A percentile compares a stretch with the other conserved stretches of the same genome.
phyloP scores from a whole-genome alignment of 2,113 vertebrate species.

The Gallinago media region DNA sequence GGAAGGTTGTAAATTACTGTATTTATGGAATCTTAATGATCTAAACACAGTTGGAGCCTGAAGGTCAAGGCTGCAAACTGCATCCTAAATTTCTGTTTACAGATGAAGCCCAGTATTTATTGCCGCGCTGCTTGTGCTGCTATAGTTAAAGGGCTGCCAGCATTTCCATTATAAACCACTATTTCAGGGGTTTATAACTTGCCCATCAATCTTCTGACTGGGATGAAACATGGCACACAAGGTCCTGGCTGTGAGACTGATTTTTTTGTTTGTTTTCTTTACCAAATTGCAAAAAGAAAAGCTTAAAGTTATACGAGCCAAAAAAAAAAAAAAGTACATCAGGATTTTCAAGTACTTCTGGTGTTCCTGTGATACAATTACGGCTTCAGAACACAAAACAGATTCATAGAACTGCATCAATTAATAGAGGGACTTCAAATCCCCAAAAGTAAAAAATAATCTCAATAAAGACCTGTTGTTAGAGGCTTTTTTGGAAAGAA shows the following conservation, averaged over 20 bases:
- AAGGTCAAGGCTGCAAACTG: conserved; percentile 82
- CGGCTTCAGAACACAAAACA: not conserved
- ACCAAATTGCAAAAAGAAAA: conserved; percentile 25
- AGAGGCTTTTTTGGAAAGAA: not conserved
- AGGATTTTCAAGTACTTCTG: not conserved
- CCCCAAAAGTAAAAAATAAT: not conserved
- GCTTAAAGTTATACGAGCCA: not conserved
- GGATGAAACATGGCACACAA: conserved; percentile 65
- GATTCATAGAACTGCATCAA: not conserved
- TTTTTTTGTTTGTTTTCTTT: conserved; percentile 36
- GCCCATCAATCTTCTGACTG: conserved; percentile 57
- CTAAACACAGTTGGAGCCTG: conserved; percentile 77
- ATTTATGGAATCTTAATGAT: conserved; percentile 76
- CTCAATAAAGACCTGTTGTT: not conserved
- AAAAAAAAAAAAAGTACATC: not conserved
- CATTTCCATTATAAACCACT: conserved; percentile 76
- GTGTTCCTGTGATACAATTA: not conserved
- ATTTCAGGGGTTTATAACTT: conserved; percentile 73
- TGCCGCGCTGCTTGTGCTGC: conserved; percentile 50
- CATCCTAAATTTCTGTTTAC: conserved; percentile 79
- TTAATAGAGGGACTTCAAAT: not conserved
- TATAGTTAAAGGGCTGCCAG: conserved; percentile 72
- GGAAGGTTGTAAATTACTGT: conserved; percentile 77
- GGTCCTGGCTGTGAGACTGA: conserved; percentile 37
- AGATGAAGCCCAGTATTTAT: conserved; percentile 83